Evolutionary conservation across 2,888 invertebrate genomes (phyloP).

Genomic region (Drosophila paranaensis): DNA sequence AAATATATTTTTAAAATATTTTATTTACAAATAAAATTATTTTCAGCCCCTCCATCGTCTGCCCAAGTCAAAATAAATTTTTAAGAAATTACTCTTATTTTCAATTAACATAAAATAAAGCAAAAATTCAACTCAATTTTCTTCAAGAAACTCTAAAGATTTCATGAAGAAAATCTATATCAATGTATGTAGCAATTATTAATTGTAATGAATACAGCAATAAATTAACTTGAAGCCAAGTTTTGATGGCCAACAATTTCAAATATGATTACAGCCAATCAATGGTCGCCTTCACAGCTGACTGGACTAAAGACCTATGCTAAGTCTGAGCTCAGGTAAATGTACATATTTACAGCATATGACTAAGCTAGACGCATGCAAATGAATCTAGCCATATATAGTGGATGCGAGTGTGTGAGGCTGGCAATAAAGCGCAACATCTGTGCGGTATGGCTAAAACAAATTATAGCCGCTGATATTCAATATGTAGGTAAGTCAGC

Average conservation of each 20-base stretch:
- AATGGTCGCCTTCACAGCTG: constrained; percentile 38
- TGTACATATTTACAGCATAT: constrained; percentile 18
- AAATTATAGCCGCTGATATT: constrained; percentile 49
- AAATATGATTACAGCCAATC: constrained; percentile 7
- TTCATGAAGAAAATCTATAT: too few species aligned
- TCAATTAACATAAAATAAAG: not conserved
- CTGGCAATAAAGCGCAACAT: constrained; percentile 51
- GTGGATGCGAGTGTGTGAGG: constrained; percentile 28
- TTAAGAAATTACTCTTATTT: not conserved
- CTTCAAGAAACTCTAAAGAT: not conserved
- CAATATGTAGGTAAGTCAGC: constrained; percentile 31
- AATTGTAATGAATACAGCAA: not conserved
- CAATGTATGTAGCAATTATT: not conserved
- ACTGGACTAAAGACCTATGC: constrained; percentile 32
- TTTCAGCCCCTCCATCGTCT: not conserved
- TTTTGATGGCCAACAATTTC: not conserved
- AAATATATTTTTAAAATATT: too few species aligned
- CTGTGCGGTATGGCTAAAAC: constrained; percentile 56
- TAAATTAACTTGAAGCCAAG: not conserved
- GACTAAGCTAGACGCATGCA: constrained; percentile 62
- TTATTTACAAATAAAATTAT: too few species aligned
- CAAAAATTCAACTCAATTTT: not conserved
- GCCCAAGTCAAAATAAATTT: not conserved
- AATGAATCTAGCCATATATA: constrained; percentile 63
- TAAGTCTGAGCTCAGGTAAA: constrained; percentile 7